Percentiles rank a stretch among this genome's conserved stretches.
These are phyloP conservation scores for Bubo blakistoni DNA, from an alignment of 2,113 vertebrate genomes.

Conservation along the genomic window DNA sequence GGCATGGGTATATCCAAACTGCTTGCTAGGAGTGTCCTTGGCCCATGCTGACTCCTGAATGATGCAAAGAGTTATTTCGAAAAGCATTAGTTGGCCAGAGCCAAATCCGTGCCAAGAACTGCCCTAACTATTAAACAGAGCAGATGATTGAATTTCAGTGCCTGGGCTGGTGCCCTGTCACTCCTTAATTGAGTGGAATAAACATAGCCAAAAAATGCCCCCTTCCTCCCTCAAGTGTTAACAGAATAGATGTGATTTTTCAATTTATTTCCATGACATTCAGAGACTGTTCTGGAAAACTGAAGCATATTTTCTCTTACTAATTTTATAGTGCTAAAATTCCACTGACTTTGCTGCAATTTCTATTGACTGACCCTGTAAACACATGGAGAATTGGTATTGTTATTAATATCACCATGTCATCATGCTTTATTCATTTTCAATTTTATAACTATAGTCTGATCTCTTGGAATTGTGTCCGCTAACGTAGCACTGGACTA, in stretches of 20 bases:
- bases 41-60: background rate
- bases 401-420: constrained; percentile 20
- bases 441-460: constrained; percentile 2
- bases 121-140: background rate
- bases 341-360: constrained; percentile 3
- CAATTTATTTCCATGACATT: background rate
- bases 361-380: constrained; percentile 2
- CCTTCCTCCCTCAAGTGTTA: background rate
- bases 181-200: background rate
- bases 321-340: constrained; percentile 12
- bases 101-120: background rate
- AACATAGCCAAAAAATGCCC: background rate
- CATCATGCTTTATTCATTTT: constrained; percentile 28
- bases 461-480: constrained; percentile 14
- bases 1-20: background rate
- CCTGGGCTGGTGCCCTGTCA: background rate
- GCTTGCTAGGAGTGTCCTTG: background rate
- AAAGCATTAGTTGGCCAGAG: background rate
- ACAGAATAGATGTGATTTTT: constrained; percentile 15
- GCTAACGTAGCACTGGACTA: background rate
- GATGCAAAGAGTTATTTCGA: background rate
- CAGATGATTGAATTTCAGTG: background rate
- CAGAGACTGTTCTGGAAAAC: background rate
- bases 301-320: background rate
- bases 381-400: background rate